Evolutionary conservation across 2,888 invertebrate genomes (phyloP), one percentile per base, ranked within the genome.

Genomic region (Drosophila seclusa): DNA sequence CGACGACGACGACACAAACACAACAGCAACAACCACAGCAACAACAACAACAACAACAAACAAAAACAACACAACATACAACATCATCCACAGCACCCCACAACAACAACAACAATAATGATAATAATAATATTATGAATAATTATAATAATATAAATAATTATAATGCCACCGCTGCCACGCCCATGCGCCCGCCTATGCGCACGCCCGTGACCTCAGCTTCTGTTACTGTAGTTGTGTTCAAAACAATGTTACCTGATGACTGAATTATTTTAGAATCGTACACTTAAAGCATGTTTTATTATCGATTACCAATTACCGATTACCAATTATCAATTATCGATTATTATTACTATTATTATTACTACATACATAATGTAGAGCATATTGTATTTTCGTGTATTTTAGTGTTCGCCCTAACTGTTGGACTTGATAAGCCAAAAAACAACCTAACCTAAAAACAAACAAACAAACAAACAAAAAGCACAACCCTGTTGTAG

Each of bases 221-320:
- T 85, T 93, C 93, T 92, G 92, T 94, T 92, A 93, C 92, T 92
- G 92, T 93, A 93, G 92, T 93, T 93, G 93, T 93, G 90, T 93
- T 93, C 92, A 93, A 93, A 92, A 93, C 93, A 92, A 91, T 92
- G 93, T 93, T 93, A 93, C 93, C 93, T 93, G 93, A 93, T 91
- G 92, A 93, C 92, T 93, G 93, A 93, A 92, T 91, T 92, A 91
- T 87, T 90, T 91, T 86, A 86, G 89, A 88, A 87, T 82, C 68
- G 86, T 87, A 83, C 84, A 83, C 83, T 76, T 89, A 84, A 88
- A 73, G 80, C 88, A 89, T 89, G 90, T 89, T 89, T 71, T 71
- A 83, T 76, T 68, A 83, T 60, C 68, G 64, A 76, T 80, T 78
- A 82, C 40, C 83, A 54, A 87, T 65, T 73, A 82, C 50, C 63